phyloP scores from a whole-genome alignment of 2,113 vertebrate species.

The Nycticebus coucang region DNA sequence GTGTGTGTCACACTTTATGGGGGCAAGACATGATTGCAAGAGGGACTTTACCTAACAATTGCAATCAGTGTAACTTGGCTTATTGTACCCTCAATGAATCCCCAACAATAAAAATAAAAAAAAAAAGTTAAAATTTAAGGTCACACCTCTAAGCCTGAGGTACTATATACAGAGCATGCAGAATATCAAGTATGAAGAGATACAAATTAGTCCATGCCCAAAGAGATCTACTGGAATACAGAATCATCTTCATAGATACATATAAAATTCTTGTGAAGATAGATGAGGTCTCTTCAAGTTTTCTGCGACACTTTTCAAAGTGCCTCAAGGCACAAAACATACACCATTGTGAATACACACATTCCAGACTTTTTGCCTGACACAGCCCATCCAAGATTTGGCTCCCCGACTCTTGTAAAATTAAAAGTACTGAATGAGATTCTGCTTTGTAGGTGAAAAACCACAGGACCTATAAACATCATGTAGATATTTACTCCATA shows the following conservation, averaged over 20 bases:
- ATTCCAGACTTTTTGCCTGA: conserved; percentile 55
- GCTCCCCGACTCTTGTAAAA: conserved; percentile 62
- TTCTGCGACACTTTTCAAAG: conserved; percentile 66
- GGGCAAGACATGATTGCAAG: too few relatives aligned
- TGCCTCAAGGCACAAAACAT: conserved; percentile 73
- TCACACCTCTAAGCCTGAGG: conserved; percentile 72
- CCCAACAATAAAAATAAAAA: too few relatives aligned
- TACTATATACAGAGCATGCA: conserved; percentile 77
- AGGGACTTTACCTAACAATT: too few relatives aligned
- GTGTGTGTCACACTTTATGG: too few relatives aligned
- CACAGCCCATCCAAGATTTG: conserved; percentile 65
- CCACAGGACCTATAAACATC: conserved; percentile 83
- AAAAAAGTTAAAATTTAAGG: conserved; percentile 76
- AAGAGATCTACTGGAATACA: conserved; percentile 66
- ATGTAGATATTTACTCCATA: conserved; percentile 82
- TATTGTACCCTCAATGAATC: too few relatives aligned
- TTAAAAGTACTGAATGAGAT: conserved; percentile 72
- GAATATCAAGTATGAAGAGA: conserved; percentile 70
- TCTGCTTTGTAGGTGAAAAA: conserved; percentile 83
- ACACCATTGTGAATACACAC: conserved; percentile 53
- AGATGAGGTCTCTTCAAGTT: conserved; percentile 7
- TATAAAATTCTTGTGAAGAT: conserved; percentile 65
- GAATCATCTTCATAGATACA: conserved; percentile 75
- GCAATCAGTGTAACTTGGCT: too few relatives aligned
- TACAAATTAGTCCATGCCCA: conserved; percentile 72